Conservation (phyloP, 2,888 invertebrate species). For the Sphinx pinastri region DNA sequence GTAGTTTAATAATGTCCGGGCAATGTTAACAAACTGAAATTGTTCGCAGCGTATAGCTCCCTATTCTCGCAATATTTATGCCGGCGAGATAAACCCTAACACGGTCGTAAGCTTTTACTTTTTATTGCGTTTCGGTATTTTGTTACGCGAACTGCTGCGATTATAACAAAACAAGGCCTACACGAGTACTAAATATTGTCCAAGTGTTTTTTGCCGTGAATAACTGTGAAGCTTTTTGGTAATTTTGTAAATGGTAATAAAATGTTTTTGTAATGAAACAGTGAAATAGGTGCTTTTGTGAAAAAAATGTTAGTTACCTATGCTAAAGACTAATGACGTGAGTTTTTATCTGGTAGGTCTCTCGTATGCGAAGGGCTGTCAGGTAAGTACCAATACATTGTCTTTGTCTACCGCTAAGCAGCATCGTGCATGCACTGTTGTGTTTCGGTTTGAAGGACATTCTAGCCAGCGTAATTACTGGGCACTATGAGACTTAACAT, state of each 20-base stretch:
- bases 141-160: conserved; percentile 56
- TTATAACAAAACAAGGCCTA: conserved; percentile 40
- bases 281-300: background rate
- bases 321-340: too few relatives aligned
- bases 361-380: too few relatives aligned
- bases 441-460: too few relatives aligned
- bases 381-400: too few relatives aligned
- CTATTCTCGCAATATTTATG: conserved; percentile 61
- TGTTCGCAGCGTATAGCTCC: conserved; percentile 54
- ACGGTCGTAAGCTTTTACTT: conserved; percentile 60
- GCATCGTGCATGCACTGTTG: too few relatives aligned
- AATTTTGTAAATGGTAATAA: conserved; percentile 10
- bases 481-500: too few relatives aligned
- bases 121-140: conserved; percentile 63
- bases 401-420: too few relatives aligned
- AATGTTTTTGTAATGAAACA: conserved; percentile 2
- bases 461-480: too few relatives aligned
- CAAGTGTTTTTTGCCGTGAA: conserved; percentile 21
- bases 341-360: too few relatives aligned
- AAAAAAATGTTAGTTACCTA: too few relatives aligned
- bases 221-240: conserved; percentile 11
- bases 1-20: conserved; percentile 64
- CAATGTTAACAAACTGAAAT: conserved; percentile 72
- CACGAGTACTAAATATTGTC: conserved; percentile 20
- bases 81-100: conserved; percentile 63